Conservation (phyloP, 1,140 invertebrate species). For the Meloidogyne chitwoodi region DNA sequence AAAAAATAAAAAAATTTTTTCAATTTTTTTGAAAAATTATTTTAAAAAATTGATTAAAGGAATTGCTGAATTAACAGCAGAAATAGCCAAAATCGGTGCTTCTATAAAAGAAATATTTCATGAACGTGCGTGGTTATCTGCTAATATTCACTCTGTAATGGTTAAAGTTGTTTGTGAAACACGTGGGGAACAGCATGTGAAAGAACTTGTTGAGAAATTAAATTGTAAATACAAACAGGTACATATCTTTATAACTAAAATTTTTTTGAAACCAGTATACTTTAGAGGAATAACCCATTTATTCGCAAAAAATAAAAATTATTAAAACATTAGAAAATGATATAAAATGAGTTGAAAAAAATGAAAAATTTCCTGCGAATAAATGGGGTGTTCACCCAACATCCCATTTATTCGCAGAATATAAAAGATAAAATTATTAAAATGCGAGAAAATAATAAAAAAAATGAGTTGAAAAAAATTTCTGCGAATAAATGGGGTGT, state of each 20-base stretch:
- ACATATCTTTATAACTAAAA: not conserved
- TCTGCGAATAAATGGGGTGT: too few species aligned
- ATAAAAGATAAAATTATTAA: too few species aligned
- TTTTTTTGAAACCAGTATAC: too few species aligned
- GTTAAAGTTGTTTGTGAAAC: conserved; percentile 81
- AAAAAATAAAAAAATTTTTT: conserved; percentile 62
- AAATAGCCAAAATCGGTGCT: conserved; percentile 74
- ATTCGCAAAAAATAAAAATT: conserved; percentile 5
- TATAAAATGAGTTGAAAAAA: too few species aligned
- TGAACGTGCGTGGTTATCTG: conserved; percentile 82
- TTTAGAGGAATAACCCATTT: too few species aligned
- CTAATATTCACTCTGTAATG: conserved; percentile 72
- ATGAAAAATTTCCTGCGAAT: too few species aligned
- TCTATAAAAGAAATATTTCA: conserved; percentile 90
- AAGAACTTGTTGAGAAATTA: conserved; percentile 40
- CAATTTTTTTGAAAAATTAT: too few species aligned
- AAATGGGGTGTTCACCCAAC: too few species aligned
- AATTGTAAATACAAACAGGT: conserved; percentile 47
- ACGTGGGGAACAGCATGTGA: conserved; percentile 71
- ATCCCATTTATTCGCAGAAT: too few species aligned
- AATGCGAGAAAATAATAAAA: too few species aligned
- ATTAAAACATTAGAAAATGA: too few species aligned
- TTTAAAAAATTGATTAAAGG: conserved; percentile 67
- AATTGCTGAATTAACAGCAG: conserved; percentile 76
- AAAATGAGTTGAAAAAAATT: too few species aligned